A percentile compares a stretch with the other conserved stretches of the same genome.
These are phyloP conservation scores for Platycheirus rosarum DNA, from an alignment of 2,888 invertebrate species.

Conservation along the genomic window DNA sequence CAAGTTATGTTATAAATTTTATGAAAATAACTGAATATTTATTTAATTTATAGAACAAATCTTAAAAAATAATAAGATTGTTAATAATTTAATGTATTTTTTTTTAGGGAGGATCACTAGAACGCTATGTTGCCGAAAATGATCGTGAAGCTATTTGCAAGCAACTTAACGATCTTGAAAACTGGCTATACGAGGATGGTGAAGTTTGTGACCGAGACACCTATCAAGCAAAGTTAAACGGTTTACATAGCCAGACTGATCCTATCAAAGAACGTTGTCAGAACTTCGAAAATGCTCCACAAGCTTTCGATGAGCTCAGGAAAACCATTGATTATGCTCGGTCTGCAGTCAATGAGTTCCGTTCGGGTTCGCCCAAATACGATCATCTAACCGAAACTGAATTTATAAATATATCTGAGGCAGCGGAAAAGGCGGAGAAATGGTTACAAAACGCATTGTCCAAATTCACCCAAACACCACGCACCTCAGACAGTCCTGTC, in stretches of 20 bases:
- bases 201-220: slow-evolving; percentile 93
- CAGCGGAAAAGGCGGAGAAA: slow-evolving; percentile 87
- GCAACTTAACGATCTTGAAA: slow-evolving; percentile 92
- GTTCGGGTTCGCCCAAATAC: slow-evolving; percentile 88
- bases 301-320: slow-evolving; percentile 91
- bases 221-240: slow-evolving; percentile 86
- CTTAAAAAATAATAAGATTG: too few relatives aligned
- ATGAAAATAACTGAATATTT: too few relatives aligned
- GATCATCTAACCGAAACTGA: slow-evolving; percentile 92
- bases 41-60: too few relatives aligned
- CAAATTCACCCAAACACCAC: slow-evolving; percentile 86
- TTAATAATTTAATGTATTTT: background rate
- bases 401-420: slow-evolving; percentile 88
- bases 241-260: slow-evolving; percentile 90
- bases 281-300: slow-evolving; percentile 91
- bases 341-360: slow-evolving; percentile 90
- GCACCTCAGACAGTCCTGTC: slow-evolving; percentile 89
- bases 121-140: slow-evolving; percentile 88
- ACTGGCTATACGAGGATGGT: slow-evolving; percentile 98
- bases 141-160: slow-evolving; percentile 86
- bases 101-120: slow-evolving; percentile 87
- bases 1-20: too few relatives aligned
- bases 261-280: slow-evolving; percentile 92
- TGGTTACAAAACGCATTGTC: slow-evolving; percentile 92
- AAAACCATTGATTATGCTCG: slow-evolving; percentile 90